Conservation (phyloP, 2,888 invertebrate species). For the Trilocha varians region DNA sequence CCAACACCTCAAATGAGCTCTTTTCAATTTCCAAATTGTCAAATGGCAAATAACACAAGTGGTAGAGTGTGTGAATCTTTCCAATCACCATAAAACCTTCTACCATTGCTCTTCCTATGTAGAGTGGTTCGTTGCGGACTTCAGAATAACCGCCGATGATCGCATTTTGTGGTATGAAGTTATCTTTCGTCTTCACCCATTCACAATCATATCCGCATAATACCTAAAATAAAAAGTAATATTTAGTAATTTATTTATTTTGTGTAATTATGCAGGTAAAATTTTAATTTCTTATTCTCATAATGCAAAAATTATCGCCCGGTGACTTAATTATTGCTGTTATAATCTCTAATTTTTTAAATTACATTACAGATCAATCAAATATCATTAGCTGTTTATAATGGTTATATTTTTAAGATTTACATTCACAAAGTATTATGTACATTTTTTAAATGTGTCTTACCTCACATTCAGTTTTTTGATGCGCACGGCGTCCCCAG, state of each 20-base stretch:
- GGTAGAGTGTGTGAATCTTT: constrained; percentile 77
- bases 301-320: too few relatives aligned
- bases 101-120: constrained; percentile 78
- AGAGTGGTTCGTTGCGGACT: constrained; percentile 65
- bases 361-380: too few relatives aligned
- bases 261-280: too few relatives aligned
- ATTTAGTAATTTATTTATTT: too few relatives aligned
- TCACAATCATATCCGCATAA: constrained; percentile 34
- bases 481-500: constrained; percentile 82
- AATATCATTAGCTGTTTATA: too few relatives aligned
- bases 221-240: constrained; percentile 24
- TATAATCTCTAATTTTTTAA: too few relatives aligned
- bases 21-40: constrained; percentile 22
- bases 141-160: constrained; percentile 73
- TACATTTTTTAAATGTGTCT: neutral
- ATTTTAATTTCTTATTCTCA: too few relatives aligned
- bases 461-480: constrained; percentile 79
- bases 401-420: too few relatives aligned
- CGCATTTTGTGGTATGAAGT: constrained; percentile 77
- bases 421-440: too few relatives aligned
- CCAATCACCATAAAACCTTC: constrained; percentile 82
- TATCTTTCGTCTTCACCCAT: constrained; percentile 70
- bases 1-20: constrained; percentile 27
- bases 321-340: too few relatives aligned
- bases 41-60: constrained; percentile 80